Evolutionary conservation across 2,888 invertebrate species (phyloP), one percentile per base, ranked within the genome.

Genomic region (Lottia gigantea): DNA sequence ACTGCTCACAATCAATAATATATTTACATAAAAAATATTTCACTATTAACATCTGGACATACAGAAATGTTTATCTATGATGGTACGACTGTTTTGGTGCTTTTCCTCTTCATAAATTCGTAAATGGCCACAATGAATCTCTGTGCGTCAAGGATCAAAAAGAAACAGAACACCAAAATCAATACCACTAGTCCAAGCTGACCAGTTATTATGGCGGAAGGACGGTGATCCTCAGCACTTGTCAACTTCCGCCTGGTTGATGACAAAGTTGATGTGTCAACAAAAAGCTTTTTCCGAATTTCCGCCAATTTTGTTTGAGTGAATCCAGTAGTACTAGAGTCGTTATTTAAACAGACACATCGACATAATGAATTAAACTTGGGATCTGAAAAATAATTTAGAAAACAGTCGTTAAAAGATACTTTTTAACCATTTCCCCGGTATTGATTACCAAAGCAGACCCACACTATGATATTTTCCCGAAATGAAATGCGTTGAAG

Each of bases 191-290:
- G 19, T 19, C 55, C 55, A 2, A 55, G 23, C 14, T 23, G 55
- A 23, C 55, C 55, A 55, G 55, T 55, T 55, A 55, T 55, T 23
- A 55, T 55, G 4, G 55, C 55, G 55, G 55, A 55, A 55, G 55
- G 11, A 23, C 55, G 55, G 23, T 55, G 55, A 55, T 55, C 55
- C 23, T 55, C 55, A 2, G 55, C 55, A 55, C 55, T 55, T 14
- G 55, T 55, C 23, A 55, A 55, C 23, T 55, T 55, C 55, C 55
- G 55, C 15, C 55, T 19, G 55, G 55, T 55, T 23, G 55, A 55
- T 55, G 55, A 55, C 19, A 55, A 55, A 23, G 55, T 55, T 55
- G 55, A 19, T 55, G 19, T 55, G 23, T 55, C 55, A 11, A 55
- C 55, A 55, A 19, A 55, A 11, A 55, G 23, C 23, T 23, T 23